phyloP scores from a whole-genome alignment of 2,113 vertebrate genomes.

The Rutilus rutilus region DNA sequence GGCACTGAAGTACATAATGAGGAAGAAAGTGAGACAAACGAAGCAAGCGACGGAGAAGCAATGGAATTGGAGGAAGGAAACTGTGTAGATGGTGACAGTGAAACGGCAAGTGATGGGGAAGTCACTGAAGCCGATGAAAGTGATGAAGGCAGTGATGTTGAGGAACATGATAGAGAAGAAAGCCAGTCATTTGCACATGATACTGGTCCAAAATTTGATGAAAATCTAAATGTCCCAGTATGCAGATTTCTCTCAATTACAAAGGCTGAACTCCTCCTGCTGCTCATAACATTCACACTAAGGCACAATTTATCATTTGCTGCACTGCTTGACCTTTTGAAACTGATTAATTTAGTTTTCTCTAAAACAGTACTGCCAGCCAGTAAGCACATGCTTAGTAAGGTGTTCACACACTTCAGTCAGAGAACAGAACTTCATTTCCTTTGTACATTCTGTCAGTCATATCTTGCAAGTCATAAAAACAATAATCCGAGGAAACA shows the following conservation, averaged over 20 bases:
- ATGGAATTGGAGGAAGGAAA: background rate
- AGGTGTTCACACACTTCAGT: constrained; percentile 12
- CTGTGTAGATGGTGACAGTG: background rate
- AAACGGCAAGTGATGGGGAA: background rate
- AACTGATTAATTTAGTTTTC: background rate
- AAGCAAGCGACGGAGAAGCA: background rate
- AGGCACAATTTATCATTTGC: background rate
- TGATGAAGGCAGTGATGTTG: constrained; percentile 4
- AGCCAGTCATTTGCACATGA: background rate
- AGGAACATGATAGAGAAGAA: background rate
- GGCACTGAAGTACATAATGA: background rate
- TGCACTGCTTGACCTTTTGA: constrained; percentile 5
- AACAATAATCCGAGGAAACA: constrained; percentile 1
- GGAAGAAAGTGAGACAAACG: background rate
- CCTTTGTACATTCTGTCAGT: constrained; percentile 21
- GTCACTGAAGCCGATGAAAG: background rate
- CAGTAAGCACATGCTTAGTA: constrained; percentile 12
- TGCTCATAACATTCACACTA: background rate
- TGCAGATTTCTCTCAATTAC: background rate
- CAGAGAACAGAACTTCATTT: constrained; percentile 20
- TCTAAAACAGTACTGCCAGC: background rate
- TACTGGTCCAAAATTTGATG: background rate
- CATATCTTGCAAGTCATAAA: constrained; percentile 17
- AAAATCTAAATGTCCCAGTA: background rate
- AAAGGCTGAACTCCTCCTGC: constrained; percentile 13